phyloP scores from a whole-genome alignment of 2,888 invertebrate genomes.

The Arenicola marina region DNA sequence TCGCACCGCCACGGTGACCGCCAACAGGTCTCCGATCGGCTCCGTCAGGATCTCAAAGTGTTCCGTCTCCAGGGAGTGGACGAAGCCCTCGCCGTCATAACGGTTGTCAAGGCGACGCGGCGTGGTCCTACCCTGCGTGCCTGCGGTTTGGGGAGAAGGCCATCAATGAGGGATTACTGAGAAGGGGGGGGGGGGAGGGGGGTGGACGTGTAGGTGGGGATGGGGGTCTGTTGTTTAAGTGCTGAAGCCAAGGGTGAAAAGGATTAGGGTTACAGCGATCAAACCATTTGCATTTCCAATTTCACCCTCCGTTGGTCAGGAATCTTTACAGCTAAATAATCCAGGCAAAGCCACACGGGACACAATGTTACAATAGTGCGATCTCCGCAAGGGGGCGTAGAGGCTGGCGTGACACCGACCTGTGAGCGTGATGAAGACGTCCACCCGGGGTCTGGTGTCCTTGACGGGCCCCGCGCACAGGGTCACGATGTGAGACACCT shows the following conservation, averaged over 20 bases:
- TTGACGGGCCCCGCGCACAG: conserved; percentile 24
- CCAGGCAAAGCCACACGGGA: too few species aligned
- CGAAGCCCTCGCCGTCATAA: conserved; percentile 16
- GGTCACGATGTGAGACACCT: conserved; percentile 25
- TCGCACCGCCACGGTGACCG: conserved; percentile 29
- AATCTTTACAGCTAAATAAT: too few species aligned
- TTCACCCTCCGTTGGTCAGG: too few species aligned
- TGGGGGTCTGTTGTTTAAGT: too few species aligned
- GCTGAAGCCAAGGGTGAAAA: too few species aligned
- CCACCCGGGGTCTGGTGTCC: conserved; percentile 27
- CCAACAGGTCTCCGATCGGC: conserved; percentile 32
- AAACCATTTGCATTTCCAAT: too few species aligned
- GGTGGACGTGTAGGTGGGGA: background rate
- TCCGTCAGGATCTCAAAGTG: conserved; percentile 26
- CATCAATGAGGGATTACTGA: too few species aligned
- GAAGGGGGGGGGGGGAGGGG: background rate
- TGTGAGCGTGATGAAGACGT: conserved; percentile 34
- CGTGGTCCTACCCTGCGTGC: conserved; percentile 28
- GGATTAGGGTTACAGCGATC: too few species aligned
- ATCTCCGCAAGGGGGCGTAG: too few species aligned
- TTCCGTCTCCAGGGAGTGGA: conserved; percentile 11
- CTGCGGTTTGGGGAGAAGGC: conserved; percentile 10
- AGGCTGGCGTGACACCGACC: too few species aligned
- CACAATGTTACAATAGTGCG: too few species aligned
- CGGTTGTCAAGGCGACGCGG: conserved; percentile 25